phyloP scores from a whole-genome alignment of 2,113 vertebrate species.

The Bubo bubo region DNA sequence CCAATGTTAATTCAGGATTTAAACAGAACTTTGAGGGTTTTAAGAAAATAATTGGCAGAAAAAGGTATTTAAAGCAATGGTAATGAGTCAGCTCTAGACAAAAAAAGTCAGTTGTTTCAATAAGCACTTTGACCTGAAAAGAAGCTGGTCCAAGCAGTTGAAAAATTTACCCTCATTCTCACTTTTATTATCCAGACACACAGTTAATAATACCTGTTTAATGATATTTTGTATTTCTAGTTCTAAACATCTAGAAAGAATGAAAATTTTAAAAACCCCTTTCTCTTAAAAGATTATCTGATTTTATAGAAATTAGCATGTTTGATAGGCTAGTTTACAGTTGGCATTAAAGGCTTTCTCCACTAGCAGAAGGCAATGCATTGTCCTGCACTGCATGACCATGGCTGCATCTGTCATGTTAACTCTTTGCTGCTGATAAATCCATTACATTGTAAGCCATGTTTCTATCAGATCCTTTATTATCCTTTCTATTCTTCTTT shows the following conservation, averaged over 20 bases:
- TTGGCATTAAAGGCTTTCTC: neutral
- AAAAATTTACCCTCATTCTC: neutral
- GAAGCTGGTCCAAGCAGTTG: neutral
- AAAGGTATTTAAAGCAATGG: neutral
- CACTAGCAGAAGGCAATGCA: neutral
- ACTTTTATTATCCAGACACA: neutral
- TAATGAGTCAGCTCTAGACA: neutral
- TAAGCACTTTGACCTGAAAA: neutral
- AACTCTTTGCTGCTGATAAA: neutral
- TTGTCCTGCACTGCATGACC: fast-evolving
- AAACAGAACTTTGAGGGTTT: neutral
- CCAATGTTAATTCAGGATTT: neutral
- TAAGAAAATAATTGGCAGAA: neutral
- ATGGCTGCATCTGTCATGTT: neutral
- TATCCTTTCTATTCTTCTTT: neutral
- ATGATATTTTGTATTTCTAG: neutral
- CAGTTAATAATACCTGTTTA: neutral
- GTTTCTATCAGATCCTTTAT: neutral
- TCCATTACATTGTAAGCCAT: fast-evolving
- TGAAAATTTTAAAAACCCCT: too few species aligned
- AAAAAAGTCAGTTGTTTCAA: neutral
- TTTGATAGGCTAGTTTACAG: neutral
- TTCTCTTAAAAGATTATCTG: neutral
- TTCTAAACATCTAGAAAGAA: neutral
- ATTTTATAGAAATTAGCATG: neutral